Conservation (phyloP, 2,888 invertebrate species). For the Pemphredon lugubris region DNA sequence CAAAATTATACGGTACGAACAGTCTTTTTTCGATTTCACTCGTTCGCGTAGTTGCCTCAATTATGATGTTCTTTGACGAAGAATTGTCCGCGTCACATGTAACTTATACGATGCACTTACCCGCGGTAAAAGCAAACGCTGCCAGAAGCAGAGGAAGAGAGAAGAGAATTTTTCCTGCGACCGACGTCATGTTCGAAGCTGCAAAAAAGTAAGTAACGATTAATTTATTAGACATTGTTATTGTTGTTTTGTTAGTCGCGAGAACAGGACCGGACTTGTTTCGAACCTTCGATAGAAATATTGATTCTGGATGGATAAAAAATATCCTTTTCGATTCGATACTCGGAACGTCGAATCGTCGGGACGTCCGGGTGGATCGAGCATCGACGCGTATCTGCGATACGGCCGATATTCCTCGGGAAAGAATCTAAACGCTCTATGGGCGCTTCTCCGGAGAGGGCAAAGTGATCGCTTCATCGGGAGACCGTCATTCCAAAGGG, state of each 20-base stretch:
- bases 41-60: too few species aligned
- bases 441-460: slow-evolving; percentile 20
- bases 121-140: slow-evolving; percentile 44
- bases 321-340: not conserved
- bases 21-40: too few species aligned
- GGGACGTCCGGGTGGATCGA: slow-evolving; percentile 25
- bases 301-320: too few species aligned
- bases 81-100: not conserved
- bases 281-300: not conserved
- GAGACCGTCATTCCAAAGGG: slow-evolving; percentile 34
- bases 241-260: not conserved
- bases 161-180: slow-evolving; percentile 47
- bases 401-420: slow-evolving; percentile 5
- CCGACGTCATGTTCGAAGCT: slow-evolving; percentile 56
- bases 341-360: not conserved
- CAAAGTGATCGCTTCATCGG: slow-evolving; percentile 30
- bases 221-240: not conserved
- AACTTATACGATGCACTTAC: slow-evolving; percentile 51
- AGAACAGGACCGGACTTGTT: too few species aligned
- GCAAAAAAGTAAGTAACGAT: slow-evolving; percentile 3
- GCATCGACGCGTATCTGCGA: slow-evolving; percentile 29
- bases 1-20: too few species aligned
- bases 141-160: slow-evolving; percentile 45
- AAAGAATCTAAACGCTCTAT: too few species aligned
- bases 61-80: too few species aligned